Evolutionary conservation across 1,140 invertebrate species (phyloP), one percentile per base, ranked within the genome.

Genomic region (Pinna nobilis): DNA sequence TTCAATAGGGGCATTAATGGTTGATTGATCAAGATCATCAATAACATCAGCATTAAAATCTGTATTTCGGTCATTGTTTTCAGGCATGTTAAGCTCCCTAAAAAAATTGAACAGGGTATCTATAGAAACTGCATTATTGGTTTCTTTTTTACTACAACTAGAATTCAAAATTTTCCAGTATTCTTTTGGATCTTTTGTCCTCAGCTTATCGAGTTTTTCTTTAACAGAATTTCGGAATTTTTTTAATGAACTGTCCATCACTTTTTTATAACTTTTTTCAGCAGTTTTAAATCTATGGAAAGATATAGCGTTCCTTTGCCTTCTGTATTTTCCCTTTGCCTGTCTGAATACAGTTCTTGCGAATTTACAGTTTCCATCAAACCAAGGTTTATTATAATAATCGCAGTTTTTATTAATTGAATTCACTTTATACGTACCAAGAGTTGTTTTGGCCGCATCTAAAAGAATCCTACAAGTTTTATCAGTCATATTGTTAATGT

Each of bases 221-320:
- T 9, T 20, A 4, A 57, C 7, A 13, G 33, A 37, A 13, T 20
- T 60, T 30, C 57, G 23, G 20, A 18, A 60, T 28, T 3, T 18
- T 60, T 60, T 60, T 37, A 30, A 37, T 20, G 33, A 23, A 9
- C 11, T 28, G 35, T 37, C 33, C 33, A 60, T 4, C 9, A 39
- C 20, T 3, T 60, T 37, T 60, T 60, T 60, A 37, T 60, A 60
- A 37, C 39, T n/a, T 11, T 37, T 33, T 60, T 60, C 57, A 30
- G 30, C 53, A 4, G 25, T 28, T 28, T 44, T 44, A 44, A 11
- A 44, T n/a, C 39, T 9, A 11, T 44, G 39, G 9, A 9, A 11
- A n/a, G 9, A 11, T 44, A 44, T n/a, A 15, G 32, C 28, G 23
- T 20, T 57, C 5, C 28, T 57, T 30, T 6, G 6, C 23, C 15